Conservation (phyloP, 2,113 vertebrate genomes). For the Gymnarchus niloticus region DNA sequence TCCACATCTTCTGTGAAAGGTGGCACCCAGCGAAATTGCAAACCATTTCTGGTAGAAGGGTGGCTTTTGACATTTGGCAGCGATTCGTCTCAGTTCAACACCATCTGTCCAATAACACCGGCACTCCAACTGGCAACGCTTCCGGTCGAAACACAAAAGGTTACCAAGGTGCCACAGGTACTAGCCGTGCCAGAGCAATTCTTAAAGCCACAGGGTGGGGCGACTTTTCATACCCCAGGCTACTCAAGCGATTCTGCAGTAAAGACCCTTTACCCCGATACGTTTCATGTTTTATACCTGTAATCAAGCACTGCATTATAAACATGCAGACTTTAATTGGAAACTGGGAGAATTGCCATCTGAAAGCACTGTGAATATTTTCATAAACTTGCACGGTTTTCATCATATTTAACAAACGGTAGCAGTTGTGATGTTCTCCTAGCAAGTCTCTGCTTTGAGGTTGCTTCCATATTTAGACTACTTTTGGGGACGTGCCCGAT, state of each 20-base stretch:
- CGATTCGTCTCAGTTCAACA: background rate
- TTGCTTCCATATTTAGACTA: background rate
- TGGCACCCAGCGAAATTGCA: background rate
- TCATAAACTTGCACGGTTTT: background rate
- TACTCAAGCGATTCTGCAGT: background rate
- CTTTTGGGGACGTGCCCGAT: background rate
- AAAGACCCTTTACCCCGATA: background rate
- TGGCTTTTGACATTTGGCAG: conserved; percentile 10
- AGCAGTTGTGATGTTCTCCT: background rate
- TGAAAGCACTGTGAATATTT: background rate
- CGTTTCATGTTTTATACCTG: background rate
- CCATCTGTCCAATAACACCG: conserved; percentile 6
- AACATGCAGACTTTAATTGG: background rate
- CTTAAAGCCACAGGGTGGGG: background rate
- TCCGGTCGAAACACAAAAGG: background rate
- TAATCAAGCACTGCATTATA: background rate
- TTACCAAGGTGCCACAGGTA: background rate
- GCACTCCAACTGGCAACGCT: background rate
- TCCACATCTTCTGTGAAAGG: background rate
- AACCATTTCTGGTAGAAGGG: background rate
- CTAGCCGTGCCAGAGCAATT: background rate
- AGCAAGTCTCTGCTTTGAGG: background rate
- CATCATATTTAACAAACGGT: background rate
- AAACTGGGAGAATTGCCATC: background rate
- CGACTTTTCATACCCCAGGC: background rate